Evolutionary conservation across 2,797 vertebrate species (phyloP).

Genomic region (Propithecus deckenii): DNA sequence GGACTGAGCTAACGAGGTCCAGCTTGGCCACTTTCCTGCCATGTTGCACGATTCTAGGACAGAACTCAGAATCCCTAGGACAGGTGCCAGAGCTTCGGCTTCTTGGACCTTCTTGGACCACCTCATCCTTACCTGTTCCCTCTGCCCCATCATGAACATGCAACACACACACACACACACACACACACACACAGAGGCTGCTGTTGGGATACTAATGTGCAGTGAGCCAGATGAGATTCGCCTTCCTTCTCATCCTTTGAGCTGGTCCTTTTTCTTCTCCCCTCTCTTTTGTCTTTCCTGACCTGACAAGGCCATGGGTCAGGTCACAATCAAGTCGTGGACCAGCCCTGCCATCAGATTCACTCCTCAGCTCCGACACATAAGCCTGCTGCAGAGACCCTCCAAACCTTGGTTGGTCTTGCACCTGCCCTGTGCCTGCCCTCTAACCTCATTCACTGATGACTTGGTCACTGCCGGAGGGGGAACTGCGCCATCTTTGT

Average conservation of each 20-base stretch:
- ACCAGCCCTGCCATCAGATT: not conserved
- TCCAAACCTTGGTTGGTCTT: not conserved
- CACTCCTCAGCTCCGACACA: not conserved
- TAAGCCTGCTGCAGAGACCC: not conserved
- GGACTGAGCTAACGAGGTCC: not conserved
- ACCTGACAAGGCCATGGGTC: not conserved
- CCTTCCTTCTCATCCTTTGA: not conserved
- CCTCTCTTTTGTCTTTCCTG: not conserved
- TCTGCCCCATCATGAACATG: not conserved
- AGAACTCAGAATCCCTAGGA: not conserved
- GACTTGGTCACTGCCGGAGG: not conserved
- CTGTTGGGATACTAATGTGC: not conserved
- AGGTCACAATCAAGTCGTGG: too few species aligned
- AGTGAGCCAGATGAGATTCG: not conserved
- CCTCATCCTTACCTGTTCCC: not conserved
- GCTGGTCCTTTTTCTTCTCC: not conserved
- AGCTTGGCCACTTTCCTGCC: not conserved
- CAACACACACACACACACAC: not conserved
- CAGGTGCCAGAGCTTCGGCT: not conserved
- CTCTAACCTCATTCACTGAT: not conserved
- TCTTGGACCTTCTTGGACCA: too few species aligned
- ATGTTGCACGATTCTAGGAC: not conserved
- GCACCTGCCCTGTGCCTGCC: not conserved
- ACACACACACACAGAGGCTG: not conserved
- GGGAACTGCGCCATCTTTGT: not conserved